Evolutionary conservation across 2,888 invertebrate genomes (phyloP).

Genomic region (Drosophila phalerata): DNA sequence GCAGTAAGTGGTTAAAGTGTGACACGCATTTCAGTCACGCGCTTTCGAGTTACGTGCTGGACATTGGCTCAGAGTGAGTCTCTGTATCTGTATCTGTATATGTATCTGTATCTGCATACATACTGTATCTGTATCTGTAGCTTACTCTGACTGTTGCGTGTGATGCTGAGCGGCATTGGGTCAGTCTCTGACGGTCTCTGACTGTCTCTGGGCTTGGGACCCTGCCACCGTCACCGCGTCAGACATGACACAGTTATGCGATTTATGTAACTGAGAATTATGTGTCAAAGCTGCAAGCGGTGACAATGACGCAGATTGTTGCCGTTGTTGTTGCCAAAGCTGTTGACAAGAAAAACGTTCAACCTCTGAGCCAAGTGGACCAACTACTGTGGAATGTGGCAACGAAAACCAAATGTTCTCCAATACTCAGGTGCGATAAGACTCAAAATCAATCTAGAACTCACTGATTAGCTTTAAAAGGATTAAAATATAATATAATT

Average conservation of each 20-base stretch:
- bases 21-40: conserved; percentile 73
- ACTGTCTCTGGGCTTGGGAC: conserved; percentile 34
- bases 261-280: conserved; percentile 79
- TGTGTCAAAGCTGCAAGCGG: conserved; percentile 70
- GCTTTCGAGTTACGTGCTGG: conserved; percentile 57
- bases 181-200: conserved; percentile 28
- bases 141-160: conserved; percentile 56
- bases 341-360: conserved; percentile 61
- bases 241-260: conserved; percentile 80
- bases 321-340: conserved; percentile 25
- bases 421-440: not conserved
- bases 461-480: not conserved
- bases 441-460: too few species aligned
- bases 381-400: conserved; percentile 19
- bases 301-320: conserved; percentile 73
- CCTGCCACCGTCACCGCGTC: conserved; percentile 30
- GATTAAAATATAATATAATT: too few species aligned
- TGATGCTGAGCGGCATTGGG: conserved; percentile 40
- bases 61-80: conserved; percentile 26
- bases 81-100: conserved; percentile 16
- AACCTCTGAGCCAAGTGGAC: conserved; percentile 28
- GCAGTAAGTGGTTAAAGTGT: conserved; percentile 52
- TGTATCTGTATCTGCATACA: conserved; percentile 17
- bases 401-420: conserved; percentile 45
- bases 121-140: conserved; percentile 6